Conservation (phyloP, 2,888 invertebrate genomes). For the Apotomis betuletana region DNA sequence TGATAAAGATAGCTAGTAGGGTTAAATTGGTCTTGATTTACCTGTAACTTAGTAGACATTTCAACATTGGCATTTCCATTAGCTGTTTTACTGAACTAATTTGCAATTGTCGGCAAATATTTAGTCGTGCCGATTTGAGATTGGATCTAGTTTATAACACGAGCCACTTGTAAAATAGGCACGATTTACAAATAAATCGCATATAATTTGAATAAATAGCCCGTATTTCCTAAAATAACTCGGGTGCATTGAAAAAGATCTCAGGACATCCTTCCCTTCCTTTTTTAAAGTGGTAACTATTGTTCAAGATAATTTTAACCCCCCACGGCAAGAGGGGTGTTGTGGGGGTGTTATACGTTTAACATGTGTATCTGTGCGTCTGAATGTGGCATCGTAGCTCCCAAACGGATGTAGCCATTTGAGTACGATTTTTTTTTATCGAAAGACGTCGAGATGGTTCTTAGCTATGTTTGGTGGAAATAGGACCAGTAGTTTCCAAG, state of each 20-base stretch:
- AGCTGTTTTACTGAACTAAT: constrained; percentile 35
- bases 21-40: background rate
- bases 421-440: too few relatives aligned
- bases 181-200: constrained; percentile 21
- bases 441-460: too few relatives aligned
- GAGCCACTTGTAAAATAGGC: constrained; percentile 24
- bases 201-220: constrained; percentile 21
- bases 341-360: too few relatives aligned
- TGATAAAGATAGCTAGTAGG: background rate
- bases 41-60: constrained; percentile 20
- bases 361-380: too few relatives aligned
- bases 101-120: constrained; percentile 35
- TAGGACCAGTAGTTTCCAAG: too few relatives aligned
- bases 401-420: too few relatives aligned
- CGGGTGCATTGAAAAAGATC: constrained; percentile 6
- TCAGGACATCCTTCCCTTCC: background rate
- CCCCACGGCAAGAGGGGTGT: too few relatives aligned
- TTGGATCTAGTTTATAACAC: constrained; percentile 37
- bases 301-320: too few relatives aligned
- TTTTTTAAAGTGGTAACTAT: background rate
- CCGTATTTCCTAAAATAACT: constrained; percentile 17
- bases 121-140: constrained; percentile 32
- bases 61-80: constrained; percentile 36
- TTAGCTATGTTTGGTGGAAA: too few relatives aligned
- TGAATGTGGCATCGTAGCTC: too few relatives aligned